phyloP scores from a whole-genome alignment of 2,797 vertebrate genomes.

The Trachurus trachurus region DNA sequence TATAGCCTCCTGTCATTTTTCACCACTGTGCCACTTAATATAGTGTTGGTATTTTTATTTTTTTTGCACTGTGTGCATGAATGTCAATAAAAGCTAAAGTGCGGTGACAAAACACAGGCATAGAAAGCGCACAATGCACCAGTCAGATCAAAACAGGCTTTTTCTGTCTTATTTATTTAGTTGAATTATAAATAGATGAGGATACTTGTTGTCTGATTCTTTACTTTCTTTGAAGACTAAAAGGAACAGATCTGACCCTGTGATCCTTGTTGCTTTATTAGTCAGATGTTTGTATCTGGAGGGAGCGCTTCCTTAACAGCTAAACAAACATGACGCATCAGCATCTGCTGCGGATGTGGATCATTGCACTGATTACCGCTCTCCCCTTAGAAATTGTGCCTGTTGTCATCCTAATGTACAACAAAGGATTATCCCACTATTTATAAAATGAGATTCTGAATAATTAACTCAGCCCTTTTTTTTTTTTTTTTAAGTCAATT shows the following conservation, averaged over 20 bases:
- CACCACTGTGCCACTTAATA: background rate
- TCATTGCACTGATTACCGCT: slow-evolving; percentile 50
- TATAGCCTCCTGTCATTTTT: background rate
- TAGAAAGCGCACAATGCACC: background rate
- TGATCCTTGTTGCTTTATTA: slow-evolving; percentile 27
- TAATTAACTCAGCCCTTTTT: slow-evolving; percentile 33
- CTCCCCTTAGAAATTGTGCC: slow-evolving; percentile 28
- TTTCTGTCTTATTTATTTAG: background rate
- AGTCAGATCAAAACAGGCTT: background rate
- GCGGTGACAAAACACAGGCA: background rate
- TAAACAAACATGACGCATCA: slow-evolving; percentile 56
- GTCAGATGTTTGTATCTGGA: slow-evolving; percentile 28
- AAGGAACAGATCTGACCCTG: slow-evolving; percentile 7
- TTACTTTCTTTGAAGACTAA: slow-evolving; percentile 10
- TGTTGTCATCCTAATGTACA: slow-evolving; percentile 39
- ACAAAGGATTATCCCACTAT: slow-evolving; percentile 52
- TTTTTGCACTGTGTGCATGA: background rate
- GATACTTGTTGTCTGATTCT: background rate
- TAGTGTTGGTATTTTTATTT: background rate
- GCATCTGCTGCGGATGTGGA: slow-evolving; percentile 63
- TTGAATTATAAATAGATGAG: background rate
- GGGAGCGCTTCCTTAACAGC: slow-evolving; percentile 45
- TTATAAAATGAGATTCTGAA: slow-evolving; percentile 43
- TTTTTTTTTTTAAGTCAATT: slow-evolving; percentile 9
- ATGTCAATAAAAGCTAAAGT: slow-evolving; percentile 10